Evolutionary conservation across 1,140 invertebrate species (phyloP).

Genomic region (Micrasema minimum): DNA sequence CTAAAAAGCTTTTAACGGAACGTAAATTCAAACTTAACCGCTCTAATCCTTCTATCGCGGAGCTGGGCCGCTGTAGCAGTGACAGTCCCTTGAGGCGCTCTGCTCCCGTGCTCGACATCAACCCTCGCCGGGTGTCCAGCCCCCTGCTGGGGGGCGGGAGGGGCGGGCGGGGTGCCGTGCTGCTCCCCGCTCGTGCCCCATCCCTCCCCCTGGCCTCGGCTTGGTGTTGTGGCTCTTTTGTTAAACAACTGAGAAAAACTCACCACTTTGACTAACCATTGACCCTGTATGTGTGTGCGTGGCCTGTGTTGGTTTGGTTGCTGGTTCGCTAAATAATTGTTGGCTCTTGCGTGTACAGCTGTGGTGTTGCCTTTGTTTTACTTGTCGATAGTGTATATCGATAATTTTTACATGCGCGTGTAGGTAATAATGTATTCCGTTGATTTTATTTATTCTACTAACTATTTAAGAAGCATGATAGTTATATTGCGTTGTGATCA

Average conservation of each 20-base stretch:
- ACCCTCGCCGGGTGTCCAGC: constrained; percentile 34
- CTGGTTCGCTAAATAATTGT: constrained; percentile 32
- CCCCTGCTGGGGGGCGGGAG: constrained; percentile 21
- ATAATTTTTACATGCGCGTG: no score
- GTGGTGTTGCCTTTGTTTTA: constrained; percentile 47
- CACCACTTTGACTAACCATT: constrained; percentile 69
- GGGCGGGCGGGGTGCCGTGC: constrained; percentile 41
- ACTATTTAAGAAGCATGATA: constrained; percentile 34
- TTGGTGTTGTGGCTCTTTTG: constrained; percentile 72
- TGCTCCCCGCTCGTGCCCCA: constrained; percentile 58
- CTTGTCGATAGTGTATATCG: constrained; percentile 1
- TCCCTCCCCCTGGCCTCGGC: constrained; percentile 69
- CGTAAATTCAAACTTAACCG: constrained; percentile 61
- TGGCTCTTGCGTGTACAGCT: constrained; percentile 38
- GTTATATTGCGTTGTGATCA: constrained; percentile 38
- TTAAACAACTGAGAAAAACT: constrained; percentile 70
- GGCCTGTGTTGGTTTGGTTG: constrained; percentile 42
- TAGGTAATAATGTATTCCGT: constrained; percentile 16
- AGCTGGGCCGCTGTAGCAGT: constrained; percentile 55
- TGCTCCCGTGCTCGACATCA: constrained; percentile 50
- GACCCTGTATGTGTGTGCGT: constrained; percentile 43
- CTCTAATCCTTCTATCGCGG: constrained; percentile 64
- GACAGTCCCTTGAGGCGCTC: constrained; percentile 47
- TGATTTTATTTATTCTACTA: constrained; percentile 29
- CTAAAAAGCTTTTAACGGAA: constrained; percentile 59